A percentile compares a stretch with the other conserved stretches of the same genome.
These are phyloP conservation scores for Turdus rufiventris DNA, from an alignment of 2,113 vertebrate species.

Conservation along the genomic window DNA sequence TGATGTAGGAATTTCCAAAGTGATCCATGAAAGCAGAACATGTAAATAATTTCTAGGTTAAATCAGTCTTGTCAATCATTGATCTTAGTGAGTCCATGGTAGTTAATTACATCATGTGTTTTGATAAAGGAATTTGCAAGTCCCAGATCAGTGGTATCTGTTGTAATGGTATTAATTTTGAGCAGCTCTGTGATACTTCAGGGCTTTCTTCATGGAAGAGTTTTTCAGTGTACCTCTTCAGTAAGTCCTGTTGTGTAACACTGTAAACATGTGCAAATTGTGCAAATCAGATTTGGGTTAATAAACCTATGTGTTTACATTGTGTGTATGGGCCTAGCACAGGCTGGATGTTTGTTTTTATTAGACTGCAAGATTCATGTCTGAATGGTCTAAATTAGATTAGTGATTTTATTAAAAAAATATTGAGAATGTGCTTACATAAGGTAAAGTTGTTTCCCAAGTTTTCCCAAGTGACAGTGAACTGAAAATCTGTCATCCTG, in stretches of 20 bases:
- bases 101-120: not conserved
- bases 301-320: not conserved
- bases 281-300: not conserved
- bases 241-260: not conserved
- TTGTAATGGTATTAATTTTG: not conserved
- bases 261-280: rapidly evolving
- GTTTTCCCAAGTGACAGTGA: not conserved
- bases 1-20: not conserved
- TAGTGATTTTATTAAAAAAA: not conserved
- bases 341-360: not conserved
- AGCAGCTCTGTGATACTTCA: not conserved
- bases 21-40: not conserved
- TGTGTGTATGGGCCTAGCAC: not conserved
- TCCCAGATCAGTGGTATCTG: not conserved
- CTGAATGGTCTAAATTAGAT: not conserved
- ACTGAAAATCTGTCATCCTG: not conserved
- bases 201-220: not conserved
- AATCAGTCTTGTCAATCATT: not conserved
- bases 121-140: not conserved
- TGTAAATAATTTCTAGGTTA: not conserved
- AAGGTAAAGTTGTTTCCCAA: not conserved
- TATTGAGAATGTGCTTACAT: not conserved
- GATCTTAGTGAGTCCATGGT: not conserved
- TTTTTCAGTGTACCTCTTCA: not conserved
- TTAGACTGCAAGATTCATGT: not conserved